Conservation (phyloP, 2,888 invertebrate genomes). For the Sinodicranocentrus sp. region DNA sequence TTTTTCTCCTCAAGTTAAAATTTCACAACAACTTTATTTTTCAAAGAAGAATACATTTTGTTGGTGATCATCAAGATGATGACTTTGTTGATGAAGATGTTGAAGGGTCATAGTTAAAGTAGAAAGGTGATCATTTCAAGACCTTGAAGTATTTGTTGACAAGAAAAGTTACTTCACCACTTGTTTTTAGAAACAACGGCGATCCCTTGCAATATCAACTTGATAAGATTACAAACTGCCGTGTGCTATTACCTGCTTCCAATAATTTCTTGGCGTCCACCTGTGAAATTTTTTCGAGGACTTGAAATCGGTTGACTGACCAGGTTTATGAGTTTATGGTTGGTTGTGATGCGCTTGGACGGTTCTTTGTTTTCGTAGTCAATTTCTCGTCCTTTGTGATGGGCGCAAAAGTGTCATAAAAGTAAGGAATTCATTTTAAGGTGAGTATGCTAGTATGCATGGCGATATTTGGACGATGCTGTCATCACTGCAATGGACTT, state of each 20-base stretch:
- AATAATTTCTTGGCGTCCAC: conserved; percentile 54
- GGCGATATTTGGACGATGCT: conserved; percentile 37
- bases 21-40: no score
- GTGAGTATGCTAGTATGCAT: no score
- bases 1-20: no score
- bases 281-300: conserved; percentile 52
- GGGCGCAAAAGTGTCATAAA: conserved; percentile 57
- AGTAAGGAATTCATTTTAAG: conserved; percentile 51
- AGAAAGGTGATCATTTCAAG: not conserved
- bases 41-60: no score
- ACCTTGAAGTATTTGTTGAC: conserved; percentile 57
- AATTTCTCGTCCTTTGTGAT: conserved; percentile 39
- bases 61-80: not conserved
- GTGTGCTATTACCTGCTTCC: not conserved
- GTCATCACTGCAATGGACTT: conserved; percentile 38
- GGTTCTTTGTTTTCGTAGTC: conserved; percentile 52
- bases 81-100: conserved; percentile 19
- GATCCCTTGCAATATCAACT: conserved; percentile 14
- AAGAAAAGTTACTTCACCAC: conserved; percentile 35
- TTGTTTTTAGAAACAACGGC: not conserved
- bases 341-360: conserved; percentile 9
- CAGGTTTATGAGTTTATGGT: conserved; percentile 59
- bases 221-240: no score
- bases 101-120: conserved; percentile 10
- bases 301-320: conserved; percentile 13